phyloP scores from a whole-genome alignment of 2,113 vertebrate species.

The Haplochromis vanheusdeni region DNA sequence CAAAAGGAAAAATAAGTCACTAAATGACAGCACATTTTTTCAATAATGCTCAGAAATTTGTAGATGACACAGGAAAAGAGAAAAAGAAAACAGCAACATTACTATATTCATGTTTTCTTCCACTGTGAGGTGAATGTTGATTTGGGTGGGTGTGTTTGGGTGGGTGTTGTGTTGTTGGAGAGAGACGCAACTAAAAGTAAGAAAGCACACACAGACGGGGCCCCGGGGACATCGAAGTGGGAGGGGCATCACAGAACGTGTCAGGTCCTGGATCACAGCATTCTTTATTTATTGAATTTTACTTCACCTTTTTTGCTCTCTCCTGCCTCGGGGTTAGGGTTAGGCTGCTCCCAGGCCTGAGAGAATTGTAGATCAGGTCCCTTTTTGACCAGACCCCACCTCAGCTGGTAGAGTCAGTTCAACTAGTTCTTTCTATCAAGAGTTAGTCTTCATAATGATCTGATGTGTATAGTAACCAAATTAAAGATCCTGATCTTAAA shows the following conservation, averaged over 20 bases:
- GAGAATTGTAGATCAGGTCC: not conserved
- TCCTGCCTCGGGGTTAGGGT: not conserved
- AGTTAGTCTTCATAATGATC: not conserved
- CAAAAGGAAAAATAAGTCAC: not conserved
- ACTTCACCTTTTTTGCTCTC: not conserved
- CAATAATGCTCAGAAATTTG: not conserved
- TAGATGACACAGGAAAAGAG: not conserved
- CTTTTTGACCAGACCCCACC: not conserved
- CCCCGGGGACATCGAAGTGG: not conserved
- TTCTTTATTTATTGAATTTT: not conserved
- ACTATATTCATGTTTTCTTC: not conserved
- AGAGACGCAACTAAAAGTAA: not conserved
- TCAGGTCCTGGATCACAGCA: not conserved
- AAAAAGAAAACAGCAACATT: not conserved
- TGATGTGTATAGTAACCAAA: not conserved
- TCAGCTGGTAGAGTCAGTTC: not conserved
- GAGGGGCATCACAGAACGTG: not conserved
- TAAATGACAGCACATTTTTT: not conserved
- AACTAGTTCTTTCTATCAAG: not conserved
- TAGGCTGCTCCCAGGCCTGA: not conserved
- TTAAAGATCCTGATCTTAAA: not conserved
- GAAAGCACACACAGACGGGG: not conserved
- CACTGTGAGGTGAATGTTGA: not conserved
- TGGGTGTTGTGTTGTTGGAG: not conserved
- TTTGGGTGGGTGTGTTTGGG: not conserved